Conservation (phyloP, 2,797 vertebrate species). For the Epinephelus malabaricus region DNA sequence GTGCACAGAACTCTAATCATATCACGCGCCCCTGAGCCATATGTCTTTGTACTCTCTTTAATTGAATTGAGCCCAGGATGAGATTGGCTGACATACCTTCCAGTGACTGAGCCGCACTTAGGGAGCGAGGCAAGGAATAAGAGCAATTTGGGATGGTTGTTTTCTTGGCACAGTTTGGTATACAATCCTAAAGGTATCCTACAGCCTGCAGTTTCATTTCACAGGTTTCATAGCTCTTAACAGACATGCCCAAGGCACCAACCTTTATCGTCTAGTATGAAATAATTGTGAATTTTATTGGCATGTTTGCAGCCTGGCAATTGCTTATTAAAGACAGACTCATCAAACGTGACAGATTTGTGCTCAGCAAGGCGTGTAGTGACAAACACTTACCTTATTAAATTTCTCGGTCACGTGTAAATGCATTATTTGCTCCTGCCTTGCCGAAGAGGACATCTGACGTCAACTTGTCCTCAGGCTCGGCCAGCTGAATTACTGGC, state of each 20-base stretch:
- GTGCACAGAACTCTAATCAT: slow-evolving; percentile 81
- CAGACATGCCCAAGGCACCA: slow-evolving; percentile 1
- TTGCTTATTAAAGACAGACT: slow-evolving; percentile 39
- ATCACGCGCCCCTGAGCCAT: slow-evolving; percentile 78
- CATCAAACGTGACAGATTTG: slow-evolving; percentile 55
- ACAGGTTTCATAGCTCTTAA: slow-evolving; percentile 19
- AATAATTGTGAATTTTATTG: slow-evolving; percentile 50
- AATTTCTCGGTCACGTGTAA: slow-evolving; percentile 61
- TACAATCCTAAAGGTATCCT: slow-evolving; percentile 34
- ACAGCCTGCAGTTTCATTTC: slow-evolving; percentile 12
- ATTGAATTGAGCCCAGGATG: slow-evolving; percentile 81
- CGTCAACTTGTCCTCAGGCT: slow-evolving; percentile 56
- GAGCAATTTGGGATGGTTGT: slow-evolving; percentile 49
- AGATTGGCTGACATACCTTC: slow-evolving; percentile 80
- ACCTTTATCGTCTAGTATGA: slow-evolving; percentile 41
- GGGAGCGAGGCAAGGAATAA: slow-evolving; percentile 41
- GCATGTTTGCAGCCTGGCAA: slow-evolving; percentile 24
- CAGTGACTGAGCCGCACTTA: slow-evolving; percentile 54
- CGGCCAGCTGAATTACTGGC: slow-evolving; percentile 38
- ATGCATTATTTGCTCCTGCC: slow-evolving; percentile 55
- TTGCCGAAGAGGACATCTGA: slow-evolving; percentile 58
- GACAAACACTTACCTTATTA: slow-evolving; percentile 74
- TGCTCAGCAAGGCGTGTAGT: slow-evolving; percentile 20
- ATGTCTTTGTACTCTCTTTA: slow-evolving; percentile 83
- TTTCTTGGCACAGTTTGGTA: slow-evolving; percentile 51